These are phyloP conservation scores for Megathymus violae DNA, from an alignment of 1,140 invertebrate species.

Conservation along the genomic window DNA sequence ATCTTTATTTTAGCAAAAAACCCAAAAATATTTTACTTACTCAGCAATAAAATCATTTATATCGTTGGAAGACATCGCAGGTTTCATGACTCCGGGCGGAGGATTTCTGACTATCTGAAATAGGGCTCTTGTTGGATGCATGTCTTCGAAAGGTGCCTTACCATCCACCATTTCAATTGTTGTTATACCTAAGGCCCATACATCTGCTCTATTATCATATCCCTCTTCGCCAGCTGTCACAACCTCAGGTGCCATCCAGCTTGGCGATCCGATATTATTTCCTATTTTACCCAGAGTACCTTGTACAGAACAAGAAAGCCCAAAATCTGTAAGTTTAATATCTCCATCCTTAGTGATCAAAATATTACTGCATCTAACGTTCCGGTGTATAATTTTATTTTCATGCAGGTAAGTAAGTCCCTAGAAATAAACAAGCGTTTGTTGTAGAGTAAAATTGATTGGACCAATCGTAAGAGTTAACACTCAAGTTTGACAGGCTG, in stretches of 20 bases:
- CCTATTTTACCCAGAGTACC: conserved; percentile 88
- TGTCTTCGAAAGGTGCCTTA: conserved; percentile 91
- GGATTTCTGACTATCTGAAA: conserved; percentile 95
- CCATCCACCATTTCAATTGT: conserved; percentile 96
- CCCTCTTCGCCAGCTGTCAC: conserved; percentile 60
- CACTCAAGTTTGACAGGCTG: conserved; percentile 58
- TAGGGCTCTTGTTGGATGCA: conserved; percentile 93
- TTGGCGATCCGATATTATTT: conserved; percentile 93
- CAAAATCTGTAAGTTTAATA: conserved; percentile 93
- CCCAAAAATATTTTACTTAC: conserved; percentile 83
- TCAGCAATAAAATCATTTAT: conserved; percentile 93
- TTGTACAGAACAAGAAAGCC: conserved; percentile 91
- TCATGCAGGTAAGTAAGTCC: conserved; percentile 91
- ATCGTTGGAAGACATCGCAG: conserved; percentile 91
- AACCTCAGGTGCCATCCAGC: conserved; percentile 96
- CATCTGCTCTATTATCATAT: conserved; percentile 92
- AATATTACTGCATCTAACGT: conserved; percentile 94
- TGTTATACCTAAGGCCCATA: conserved; percentile 96
- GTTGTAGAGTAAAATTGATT: conserved; percentile 20
- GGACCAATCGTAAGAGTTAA: conserved; percentile 44
- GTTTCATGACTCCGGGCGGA: conserved; percentile 89
- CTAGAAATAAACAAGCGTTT: conserved; percentile 67
- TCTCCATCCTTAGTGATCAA: conserved; percentile 91
- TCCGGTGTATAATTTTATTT: conserved; percentile 93
- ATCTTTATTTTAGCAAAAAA: too few species aligned